These are phyloP conservation scores for Oreochromis aureus DNA, from an alignment of 2,113 vertebrate species.

Conservation along the genomic window DNA sequence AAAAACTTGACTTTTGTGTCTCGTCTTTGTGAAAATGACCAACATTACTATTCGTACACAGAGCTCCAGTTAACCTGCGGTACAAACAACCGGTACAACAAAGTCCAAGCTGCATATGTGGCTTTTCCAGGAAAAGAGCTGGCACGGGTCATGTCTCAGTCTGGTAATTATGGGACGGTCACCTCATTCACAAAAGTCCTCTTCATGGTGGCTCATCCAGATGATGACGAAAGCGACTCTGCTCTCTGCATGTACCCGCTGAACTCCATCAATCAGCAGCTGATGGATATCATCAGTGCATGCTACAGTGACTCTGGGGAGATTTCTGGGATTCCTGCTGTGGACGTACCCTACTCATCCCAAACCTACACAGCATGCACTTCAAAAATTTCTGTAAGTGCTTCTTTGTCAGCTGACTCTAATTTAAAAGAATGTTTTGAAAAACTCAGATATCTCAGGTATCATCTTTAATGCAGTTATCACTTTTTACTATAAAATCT, in stretches of 20 bases:
- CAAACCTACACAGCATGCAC: constrained; percentile 47
- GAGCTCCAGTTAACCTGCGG: constrained; percentile 87
- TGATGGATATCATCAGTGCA: constrained; percentile 77
- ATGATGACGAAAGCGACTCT: constrained; percentile 59
- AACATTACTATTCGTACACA: constrained; percentile 87
- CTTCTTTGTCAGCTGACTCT: not conserved
- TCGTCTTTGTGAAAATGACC: constrained; percentile 83
- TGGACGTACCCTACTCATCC: constrained; percentile 82
- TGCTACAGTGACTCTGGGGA: constrained; percentile 78
- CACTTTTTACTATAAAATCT: not conserved
- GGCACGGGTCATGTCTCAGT: constrained; percentile 54
- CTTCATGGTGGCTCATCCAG: constrained; percentile 80
- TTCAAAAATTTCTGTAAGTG: constrained; percentile 51
- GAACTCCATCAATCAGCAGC: constrained; percentile 73
- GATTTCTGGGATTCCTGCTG: constrained; percentile 49
- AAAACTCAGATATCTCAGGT: not conserved
- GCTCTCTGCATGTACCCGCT: constrained; percentile 89
- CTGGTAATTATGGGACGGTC: constrained; percentile 23
- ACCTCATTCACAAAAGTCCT: constrained; percentile 70
- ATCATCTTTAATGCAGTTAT: not conserved
- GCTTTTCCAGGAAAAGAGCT: constrained; percentile 72
- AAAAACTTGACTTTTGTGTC: constrained; percentile 84
- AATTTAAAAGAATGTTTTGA: not conserved
- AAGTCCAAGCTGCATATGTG: constrained; percentile 79
- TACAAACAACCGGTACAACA: constrained; percentile 64